These are phyloP conservation scores for Halichondria panicea DNA, from an alignment of 37 sponge, comb jelly and placozoan genomes.

Conservation along the genomic window DNA sequence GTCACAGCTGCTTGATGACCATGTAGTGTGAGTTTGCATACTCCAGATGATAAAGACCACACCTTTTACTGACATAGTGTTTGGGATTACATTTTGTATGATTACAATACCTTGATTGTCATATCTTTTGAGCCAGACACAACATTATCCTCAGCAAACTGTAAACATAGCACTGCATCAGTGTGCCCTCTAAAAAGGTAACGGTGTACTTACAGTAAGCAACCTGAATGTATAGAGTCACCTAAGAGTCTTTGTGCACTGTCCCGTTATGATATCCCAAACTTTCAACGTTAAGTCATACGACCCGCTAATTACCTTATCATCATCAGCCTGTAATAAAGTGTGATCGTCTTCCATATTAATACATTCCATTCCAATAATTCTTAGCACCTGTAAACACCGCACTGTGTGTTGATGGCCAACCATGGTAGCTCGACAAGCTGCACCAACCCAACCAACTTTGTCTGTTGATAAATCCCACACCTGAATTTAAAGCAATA, in stretches of 20 bases:
- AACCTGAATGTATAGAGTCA: neutral
- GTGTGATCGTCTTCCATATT: neutral
- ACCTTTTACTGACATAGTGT: conserved; percentile 42
- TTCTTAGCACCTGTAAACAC: conserved; percentile 82
- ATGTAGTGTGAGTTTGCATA: conserved; percentile 82
- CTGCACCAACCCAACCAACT: conserved; percentile 78
- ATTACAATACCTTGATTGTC: conserved; percentile 77
- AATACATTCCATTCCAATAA: neutral
- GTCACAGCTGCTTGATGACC: conserved; percentile 98
- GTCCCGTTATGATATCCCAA: conserved; percentile 85
- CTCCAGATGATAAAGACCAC: conserved; percentile 73
- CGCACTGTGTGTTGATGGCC: conserved; percentile 96
- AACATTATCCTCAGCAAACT: conserved; percentile 80
- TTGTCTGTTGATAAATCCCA: conserved; percentile 90
- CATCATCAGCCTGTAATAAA: conserved; percentile 76
- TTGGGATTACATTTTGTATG: no score
- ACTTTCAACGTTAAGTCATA: conserved; percentile 95
- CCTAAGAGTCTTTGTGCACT: conserved; percentile 86
- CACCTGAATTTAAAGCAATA: conserved; percentile 44
- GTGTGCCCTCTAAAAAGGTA: conserved; percentile 76
- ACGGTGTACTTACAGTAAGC: neutral
- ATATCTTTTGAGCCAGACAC: conserved; percentile 93
- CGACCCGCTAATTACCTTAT: conserved; percentile 93
- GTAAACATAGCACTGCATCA: conserved; percentile 92
- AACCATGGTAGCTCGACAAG: conserved; percentile 91